Evolutionary conservation across 1,140 invertebrate genomes (phyloP).

Genomic region (Drosophila aff.): DNA sequence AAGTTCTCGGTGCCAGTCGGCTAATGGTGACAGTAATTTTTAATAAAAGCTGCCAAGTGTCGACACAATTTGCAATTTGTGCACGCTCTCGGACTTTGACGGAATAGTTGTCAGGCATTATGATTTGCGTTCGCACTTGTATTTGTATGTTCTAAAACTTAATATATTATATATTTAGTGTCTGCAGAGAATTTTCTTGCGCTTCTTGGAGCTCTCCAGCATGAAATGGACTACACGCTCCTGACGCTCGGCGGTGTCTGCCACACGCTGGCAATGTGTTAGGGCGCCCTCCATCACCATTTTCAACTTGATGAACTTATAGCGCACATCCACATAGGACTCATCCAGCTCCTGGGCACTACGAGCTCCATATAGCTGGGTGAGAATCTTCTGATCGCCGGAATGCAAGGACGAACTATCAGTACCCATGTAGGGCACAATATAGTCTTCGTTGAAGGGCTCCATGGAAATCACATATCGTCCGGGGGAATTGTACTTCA

Average conservation of each 20-base stretch:
- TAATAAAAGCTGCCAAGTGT: slow-evolving; percentile 69
- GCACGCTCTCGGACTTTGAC: slow-evolving; percentile 29
- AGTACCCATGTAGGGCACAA: not conserved
- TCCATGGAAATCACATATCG: slow-evolving; percentile 21
- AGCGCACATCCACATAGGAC: slow-evolving; percentile 48
- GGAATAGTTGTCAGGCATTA: slow-evolving; percentile 20
- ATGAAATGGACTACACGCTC: slow-evolving; percentile 33
- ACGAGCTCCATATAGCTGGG: slow-evolving; percentile 7
- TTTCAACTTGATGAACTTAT: slow-evolving; percentile 59
- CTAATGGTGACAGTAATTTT: slow-evolving; percentile 77
- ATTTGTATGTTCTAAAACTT: not conserved
- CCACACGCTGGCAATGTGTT: slow-evolving; percentile 37
- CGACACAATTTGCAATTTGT: slow-evolving; percentile 39
- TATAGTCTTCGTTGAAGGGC: slow-evolving; percentile 3
- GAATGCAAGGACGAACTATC: slow-evolving; percentile 1
- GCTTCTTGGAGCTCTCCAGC: slow-evolving; percentile 11
- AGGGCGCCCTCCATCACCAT: slow-evolving; percentile 37
- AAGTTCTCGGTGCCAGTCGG: slow-evolving; percentile 36
- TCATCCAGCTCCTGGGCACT: slow-evolving; percentile 47
- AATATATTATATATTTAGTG: slow-evolving; percentile 27
- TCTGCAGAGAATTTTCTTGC: slow-evolving; percentile 23
- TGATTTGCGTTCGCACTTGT: not conserved
- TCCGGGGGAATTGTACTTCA: slow-evolving; percentile 49
- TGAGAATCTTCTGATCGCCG: not conserved
- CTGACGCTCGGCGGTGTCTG: slow-evolving; percentile 33